phyloP scores from a whole-genome alignment of 2,797 vertebrate species.

The Tokudaia muenninki region DNA sequence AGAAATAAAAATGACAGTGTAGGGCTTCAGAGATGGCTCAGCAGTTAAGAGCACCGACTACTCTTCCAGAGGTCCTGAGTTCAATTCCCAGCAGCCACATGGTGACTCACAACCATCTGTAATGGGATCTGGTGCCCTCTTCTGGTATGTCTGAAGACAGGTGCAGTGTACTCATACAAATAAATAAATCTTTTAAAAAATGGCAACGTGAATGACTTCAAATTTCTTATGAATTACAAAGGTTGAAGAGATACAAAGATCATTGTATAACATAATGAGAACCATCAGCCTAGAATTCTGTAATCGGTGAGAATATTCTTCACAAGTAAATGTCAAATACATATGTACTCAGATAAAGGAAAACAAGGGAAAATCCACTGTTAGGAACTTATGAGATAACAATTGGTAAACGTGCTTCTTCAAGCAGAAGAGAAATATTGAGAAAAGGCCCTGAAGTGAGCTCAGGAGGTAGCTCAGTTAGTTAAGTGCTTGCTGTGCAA shows the following conservation, averaged over 20 bases:
- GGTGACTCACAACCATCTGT: background rate
- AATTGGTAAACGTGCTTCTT: background rate
- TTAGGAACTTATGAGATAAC: constrained; percentile 24
- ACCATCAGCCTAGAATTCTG: background rate
- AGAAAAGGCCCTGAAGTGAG: constrained; percentile 3
- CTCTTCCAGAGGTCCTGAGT: background rate
- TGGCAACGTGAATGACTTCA: constrained; percentile 25
- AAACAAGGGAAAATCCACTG: constrained; percentile 16
- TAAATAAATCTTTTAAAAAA: background rate
- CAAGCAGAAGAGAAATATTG: constrained; percentile 38
- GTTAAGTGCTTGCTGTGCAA: background rate
- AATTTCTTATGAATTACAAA: constrained; percentile 62
- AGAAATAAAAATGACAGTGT: constrained; percentile 18
- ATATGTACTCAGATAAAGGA: background rate
- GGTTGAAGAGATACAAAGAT: background rate
- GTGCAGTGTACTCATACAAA: background rate
- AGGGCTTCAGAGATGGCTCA: background rate
- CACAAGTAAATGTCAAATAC: constrained; percentile 55
- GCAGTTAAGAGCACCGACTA: background rate
- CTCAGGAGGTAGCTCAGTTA: background rate
- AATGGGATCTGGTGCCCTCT: background rate
- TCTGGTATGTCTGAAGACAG: background rate
- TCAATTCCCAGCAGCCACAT: background rate
- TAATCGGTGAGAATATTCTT: constrained; percentile 21
- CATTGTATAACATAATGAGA: background rate